Evolutionary conservation across 1,140 invertebrate species (phyloP).

Genomic region (Aphis gossypii): DNA sequence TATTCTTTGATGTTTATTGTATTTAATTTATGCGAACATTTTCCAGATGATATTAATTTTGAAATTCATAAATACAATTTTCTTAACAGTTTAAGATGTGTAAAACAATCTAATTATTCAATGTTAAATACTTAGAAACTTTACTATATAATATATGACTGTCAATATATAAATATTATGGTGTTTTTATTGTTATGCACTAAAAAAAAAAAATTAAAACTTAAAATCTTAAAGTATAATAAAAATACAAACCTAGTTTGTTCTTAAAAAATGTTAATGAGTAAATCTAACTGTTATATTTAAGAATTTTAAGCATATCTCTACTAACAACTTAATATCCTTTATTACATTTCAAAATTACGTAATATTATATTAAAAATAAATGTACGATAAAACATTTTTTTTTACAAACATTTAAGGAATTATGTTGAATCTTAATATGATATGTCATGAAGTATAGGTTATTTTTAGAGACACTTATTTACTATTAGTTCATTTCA

Average conservation of each 20-base stretch:
- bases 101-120: neutral
- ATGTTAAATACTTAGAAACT: neutral
- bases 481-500: neutral
- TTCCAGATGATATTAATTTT: conserved; percentile 3
- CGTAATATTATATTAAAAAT: neutral
- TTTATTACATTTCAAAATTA: neutral
- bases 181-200: neutral
- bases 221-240: neutral
- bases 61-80: neutral
- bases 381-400: neutral
- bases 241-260: neutral
- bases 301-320: too few relatives aligned
- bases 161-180: neutral
- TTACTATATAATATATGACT: neutral
- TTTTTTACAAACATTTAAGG: neutral
- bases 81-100: neutral
- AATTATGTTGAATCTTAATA: too few relatives aligned
- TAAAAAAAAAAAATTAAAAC: neutral
- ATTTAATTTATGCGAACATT: neutral
- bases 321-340: too few relatives aligned
- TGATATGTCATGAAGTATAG: too few relatives aligned
- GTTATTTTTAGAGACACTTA: neutral
- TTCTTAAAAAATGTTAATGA: neutral
- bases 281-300: too few relatives aligned
- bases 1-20: conserved; percentile 4